Conservation (phyloP, 2,888 invertebrate genomes). For the Frankliniella intonsa region DNA sequence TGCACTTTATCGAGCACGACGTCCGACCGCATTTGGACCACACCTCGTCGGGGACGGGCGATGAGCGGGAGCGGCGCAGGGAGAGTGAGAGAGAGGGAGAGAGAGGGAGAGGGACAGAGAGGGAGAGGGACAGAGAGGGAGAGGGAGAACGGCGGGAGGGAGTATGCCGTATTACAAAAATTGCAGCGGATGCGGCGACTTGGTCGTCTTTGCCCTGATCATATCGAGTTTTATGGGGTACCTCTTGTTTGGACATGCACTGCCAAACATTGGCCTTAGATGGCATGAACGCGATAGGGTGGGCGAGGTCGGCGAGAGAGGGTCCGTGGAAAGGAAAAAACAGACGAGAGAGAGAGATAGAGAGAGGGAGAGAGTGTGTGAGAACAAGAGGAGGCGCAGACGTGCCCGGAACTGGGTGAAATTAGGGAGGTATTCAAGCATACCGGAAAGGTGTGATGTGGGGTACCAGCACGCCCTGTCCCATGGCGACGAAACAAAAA, state of each 20-base stretch:
- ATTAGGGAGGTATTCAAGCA: too few relatives aligned
- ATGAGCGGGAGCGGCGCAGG: neutral
- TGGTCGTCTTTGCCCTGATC: neutral
- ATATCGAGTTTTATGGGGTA: neutral
- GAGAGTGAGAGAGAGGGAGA: neutral
- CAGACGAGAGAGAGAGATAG: too few relatives aligned
- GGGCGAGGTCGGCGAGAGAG: neutral
- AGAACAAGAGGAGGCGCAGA: too few relatives aligned
- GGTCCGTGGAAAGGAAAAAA: too few relatives aligned
- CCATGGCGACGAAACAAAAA: too few relatives aligned
- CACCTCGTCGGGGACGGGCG: constrained; percentile 5
- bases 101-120: neutral
- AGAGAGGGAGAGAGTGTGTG: too few relatives aligned
- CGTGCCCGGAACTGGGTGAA: too few relatives aligned
- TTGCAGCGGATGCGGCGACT: neutral
- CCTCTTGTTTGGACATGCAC: constrained; percentile 6
- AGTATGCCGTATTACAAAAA: neutral
- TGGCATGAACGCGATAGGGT: neutral
- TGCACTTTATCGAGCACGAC: constrained; percentile 24
- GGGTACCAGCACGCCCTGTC: too few relatives aligned
- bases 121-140: neutral
- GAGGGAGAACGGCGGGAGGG: neutral
- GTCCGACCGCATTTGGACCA: constrained; percentile 25
- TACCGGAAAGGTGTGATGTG: too few relatives aligned
- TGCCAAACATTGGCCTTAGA: neutral